Conservation (phyloP, 2,888 invertebrate species). For the Thalpophila matura region DNA sequence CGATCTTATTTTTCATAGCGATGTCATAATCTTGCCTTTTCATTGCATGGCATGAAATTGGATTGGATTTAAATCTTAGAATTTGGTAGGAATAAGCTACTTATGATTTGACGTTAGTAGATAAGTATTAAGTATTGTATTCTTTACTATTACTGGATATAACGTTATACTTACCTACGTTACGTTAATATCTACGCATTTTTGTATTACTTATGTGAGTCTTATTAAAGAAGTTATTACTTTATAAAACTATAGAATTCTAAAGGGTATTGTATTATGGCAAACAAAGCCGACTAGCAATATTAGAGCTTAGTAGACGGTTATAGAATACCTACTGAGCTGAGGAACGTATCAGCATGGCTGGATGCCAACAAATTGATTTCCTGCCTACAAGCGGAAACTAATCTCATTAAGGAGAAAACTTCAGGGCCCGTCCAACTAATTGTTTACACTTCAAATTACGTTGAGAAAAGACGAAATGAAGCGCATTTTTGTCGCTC, state of each 20-base stretch:
- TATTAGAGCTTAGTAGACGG: conserved; percentile 28
- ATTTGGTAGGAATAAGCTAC: conserved; percentile 21
- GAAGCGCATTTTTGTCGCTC: conserved; percentile 59
- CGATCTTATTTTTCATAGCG: conserved; percentile 66
- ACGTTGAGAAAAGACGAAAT: conserved; percentile 54
- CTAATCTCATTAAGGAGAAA: conserved; percentile 69
- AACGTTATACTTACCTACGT: too few relatives aligned
- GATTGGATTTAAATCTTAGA: conserved; percentile 40
- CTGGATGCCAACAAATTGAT: conserved; percentile 78
- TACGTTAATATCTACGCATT: conserved; percentile 1
- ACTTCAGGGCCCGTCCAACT: conserved; percentile 55
- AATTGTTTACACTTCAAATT: conserved; percentile 61
- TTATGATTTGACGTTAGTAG: conserved; percentile 1
- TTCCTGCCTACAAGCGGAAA: conserved; percentile 71
- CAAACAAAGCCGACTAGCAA: conserved; percentile 25
- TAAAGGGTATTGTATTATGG: neutral
- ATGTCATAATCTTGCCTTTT: conserved; percentile 59
- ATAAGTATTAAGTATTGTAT: neutral
- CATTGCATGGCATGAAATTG: conserved; percentile 42
- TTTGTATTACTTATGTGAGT: neutral
- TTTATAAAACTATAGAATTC: too few relatives aligned
- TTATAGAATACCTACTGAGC: conserved; percentile 35
- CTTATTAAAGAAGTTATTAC: neutral
- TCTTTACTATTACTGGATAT: neutral
- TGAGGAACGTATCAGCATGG: conserved; percentile 54